A percentile compares a stretch with the other conserved stretches of the same genome.
These are phyloP conservation scores for Schrankia costaestrigalis DNA, from an alignment of 2,888 invertebrate genomes.

Conservation along the genomic window DNA sequence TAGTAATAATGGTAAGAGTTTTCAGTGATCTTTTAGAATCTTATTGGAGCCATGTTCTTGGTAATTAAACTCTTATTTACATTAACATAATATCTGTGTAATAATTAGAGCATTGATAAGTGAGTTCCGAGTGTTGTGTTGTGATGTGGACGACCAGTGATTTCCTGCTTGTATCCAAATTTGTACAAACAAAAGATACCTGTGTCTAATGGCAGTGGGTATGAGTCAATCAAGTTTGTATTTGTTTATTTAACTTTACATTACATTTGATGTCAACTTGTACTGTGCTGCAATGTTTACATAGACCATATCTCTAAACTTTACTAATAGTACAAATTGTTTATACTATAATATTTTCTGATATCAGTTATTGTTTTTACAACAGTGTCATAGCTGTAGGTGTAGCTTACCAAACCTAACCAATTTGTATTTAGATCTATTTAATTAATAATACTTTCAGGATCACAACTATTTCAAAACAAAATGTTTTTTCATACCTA, in stretches of 20 bases:
- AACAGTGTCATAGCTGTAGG: too few species aligned
- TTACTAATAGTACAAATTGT: too few species aligned
- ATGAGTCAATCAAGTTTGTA: conserved; percentile 18
- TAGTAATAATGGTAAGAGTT: conserved; percentile 28
- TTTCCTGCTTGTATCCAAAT: conserved; percentile 31
- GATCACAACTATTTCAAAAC: too few species aligned
- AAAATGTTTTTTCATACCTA: too few species aligned
- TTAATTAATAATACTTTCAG: too few species aligned
- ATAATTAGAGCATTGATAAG: conserved; percentile 18
- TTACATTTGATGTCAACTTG: conserved; percentile 4
- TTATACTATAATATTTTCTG: too few species aligned
- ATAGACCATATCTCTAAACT: too few species aligned
- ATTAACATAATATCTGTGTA: conserved; percentile 21
- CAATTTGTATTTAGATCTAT: too few species aligned
- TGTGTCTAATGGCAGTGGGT: conserved; percentile 13
- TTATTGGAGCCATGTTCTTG: conserved; percentile 29
- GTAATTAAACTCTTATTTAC: conserved; percentile 35
- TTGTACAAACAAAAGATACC: conserved; percentile 44
- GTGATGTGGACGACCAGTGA: conserved; percentile 24
- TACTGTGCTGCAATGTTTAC: too few species aligned
- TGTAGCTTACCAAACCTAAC: too few species aligned
- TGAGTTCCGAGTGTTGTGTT: conserved; percentile 14
- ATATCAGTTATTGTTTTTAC: too few species aligned
- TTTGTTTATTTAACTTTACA: conserved; percentile 6
- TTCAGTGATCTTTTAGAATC: conserved; percentile 12